Percentiles rank a stretch among this genome's conserved stretches.
These are phyloP conservation scores for Epinephelus malabaricus DNA, from an alignment of 2,797 vertebrate genomes.

Conservation along the genomic window DNA sequence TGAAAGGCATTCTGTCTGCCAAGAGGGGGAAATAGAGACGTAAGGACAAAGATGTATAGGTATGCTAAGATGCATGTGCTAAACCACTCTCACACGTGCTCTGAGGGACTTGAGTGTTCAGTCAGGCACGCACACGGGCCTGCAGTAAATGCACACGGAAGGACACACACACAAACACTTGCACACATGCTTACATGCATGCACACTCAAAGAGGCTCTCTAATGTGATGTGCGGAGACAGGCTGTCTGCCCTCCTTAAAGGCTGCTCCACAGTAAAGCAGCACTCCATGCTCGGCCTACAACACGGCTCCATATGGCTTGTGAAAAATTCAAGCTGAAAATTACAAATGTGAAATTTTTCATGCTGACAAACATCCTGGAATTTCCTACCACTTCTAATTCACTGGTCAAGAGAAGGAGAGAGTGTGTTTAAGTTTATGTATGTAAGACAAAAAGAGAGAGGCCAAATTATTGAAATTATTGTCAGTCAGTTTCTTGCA, in stretches of 20 bases:
- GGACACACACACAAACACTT: conserved; percentile 31
- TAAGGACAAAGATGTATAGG: conserved; percentile 42
- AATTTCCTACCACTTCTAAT: conserved; percentile 21
- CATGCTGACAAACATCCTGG: conserved; percentile 50
- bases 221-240: conserved; percentile 77
- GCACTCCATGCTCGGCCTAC: conserved; percentile 51
- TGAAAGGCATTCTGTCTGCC: conserved; percentile 60
- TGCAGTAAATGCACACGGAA: conserved; percentile 45
- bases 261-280: conserved; percentile 55
- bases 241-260: conserved; percentile 78
- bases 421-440: neutral
- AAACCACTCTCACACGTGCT: conserved; percentile 49
- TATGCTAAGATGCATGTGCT: conserved; percentile 21
- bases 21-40: conserved; percentile 31
- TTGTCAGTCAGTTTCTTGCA: neutral
- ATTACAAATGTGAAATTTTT: conserved; percentile 61
- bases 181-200: conserved; percentile 48
- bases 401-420: conserved; percentile 14
- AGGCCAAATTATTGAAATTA: neutral
- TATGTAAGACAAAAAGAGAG: neutral
- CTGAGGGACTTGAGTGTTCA: conserved; percentile 55
- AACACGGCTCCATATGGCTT: conserved; percentile 69
- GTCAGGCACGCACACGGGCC: conserved; percentile 47
- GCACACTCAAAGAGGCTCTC: conserved; percentile 58
- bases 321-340: conserved; percentile 73